Evolutionary conservation across 2,113 vertebrate species (phyloP), one percentile per base, ranked within the genome.

Genomic region (Furnarius figulus): DNA sequence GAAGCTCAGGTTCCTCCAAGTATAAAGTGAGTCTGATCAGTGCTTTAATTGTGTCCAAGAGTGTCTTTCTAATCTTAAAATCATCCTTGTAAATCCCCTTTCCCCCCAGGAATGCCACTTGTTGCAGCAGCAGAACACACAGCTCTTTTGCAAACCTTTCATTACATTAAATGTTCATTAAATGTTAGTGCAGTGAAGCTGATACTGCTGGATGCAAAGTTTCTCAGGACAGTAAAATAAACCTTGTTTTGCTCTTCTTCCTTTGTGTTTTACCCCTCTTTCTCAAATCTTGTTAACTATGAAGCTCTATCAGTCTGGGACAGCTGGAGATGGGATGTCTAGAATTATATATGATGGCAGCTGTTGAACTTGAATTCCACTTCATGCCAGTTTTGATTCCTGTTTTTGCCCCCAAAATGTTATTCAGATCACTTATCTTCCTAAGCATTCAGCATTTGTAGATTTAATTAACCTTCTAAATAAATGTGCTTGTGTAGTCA

Each of bases 401-500:
- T 76, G 3, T 0, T 76, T 95, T 91, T 93, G 33, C 49, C 77
- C 79, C 53, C 37, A 27, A 89, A 96, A 87, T 8, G 4, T 97
- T 94, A 85, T 49, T 94, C 53, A 68, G 76, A 89, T 87, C 53
- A 84, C 80, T 96, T 91, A 58, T n/a, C 80, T 82, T 92, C 92
- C 73, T 59, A 92, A 65, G 47, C 67, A 67, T 85, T 89, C 63
- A 6, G 2, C 65, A 33, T 93, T 93, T 93, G 33, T 91, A 58
- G 83, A 76, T 89, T 94, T 95, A 97, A 97, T 96, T 96, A 96
- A 89, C 82, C 42, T 92, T 50, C 80, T 78, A 95, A 90, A 93
- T 95, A 56, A 93, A 25, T 39, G 18, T 81, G 50, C 40, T 93
- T 59, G 70, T 88, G n/a, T 80, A 91, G 91, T 82, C 88, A 86